Conservation (phyloP, 35 echinoderm and acorn worm genomes). For the Hemicentrotus pulcherrimus region DNA sequence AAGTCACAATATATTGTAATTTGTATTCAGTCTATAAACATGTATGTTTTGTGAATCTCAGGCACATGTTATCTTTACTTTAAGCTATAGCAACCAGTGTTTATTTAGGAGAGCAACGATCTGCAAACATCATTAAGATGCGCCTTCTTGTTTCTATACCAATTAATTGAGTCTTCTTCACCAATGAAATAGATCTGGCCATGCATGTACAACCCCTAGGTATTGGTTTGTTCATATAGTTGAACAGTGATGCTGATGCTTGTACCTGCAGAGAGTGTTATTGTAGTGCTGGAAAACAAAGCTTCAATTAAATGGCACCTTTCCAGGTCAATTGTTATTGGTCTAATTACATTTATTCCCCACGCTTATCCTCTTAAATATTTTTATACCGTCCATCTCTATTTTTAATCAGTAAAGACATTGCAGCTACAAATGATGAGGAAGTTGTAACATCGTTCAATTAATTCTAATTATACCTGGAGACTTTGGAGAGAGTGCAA, state of each 20-base stretch:
- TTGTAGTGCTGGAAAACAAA: not conserved
- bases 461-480: constrained; percentile 2
- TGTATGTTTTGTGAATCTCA: not conserved
- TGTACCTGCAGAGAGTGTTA: not conserved
- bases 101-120: not conserved
- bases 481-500: not conserved
- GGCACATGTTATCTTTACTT: too few relatives aligned
- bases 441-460: not conserved
- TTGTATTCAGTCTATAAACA: not conserved
- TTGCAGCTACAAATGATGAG: not conserved
- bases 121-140: not conserved
- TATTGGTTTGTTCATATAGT: not conserved
- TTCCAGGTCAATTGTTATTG: not conserved
- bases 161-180: not conserved
- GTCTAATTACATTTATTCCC: not conserved
- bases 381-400: not conserved
- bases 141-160: not conserved
- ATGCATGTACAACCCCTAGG: not conserved
- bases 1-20: too few relatives aligned
- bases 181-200: not conserved
- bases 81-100: not conserved
- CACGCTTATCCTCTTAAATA: not conserved
- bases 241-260: not conserved
- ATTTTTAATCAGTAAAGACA: not conserved
- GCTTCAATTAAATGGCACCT: not conserved